phyloP scores from a whole-genome alignment of 1,140 invertebrate species.

The Adelges cooleyi region DNA sequence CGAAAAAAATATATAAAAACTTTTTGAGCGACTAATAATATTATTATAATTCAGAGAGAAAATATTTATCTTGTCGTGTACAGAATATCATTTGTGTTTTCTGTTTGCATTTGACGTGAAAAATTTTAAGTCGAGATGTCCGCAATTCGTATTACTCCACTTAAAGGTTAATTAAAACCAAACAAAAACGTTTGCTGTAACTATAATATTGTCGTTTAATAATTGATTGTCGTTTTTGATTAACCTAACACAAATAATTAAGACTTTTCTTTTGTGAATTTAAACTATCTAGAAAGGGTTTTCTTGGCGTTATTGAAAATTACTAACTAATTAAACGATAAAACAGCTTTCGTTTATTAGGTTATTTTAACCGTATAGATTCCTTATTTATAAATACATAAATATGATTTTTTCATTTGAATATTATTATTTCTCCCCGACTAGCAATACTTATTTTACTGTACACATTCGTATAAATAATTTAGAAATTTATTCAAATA shows the following conservation, averaged over 20 bases:
- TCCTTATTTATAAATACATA: no score
- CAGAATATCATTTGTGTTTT: no score
- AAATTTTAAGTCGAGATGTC: not conserved
- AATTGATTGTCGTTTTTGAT: not conserved
- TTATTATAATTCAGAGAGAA: not conserved
- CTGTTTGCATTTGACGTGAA: no score
- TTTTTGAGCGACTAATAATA: not conserved
- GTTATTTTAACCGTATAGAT: no score
- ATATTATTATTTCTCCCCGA: no score
- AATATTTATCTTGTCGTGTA: not conserved
- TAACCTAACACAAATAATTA: not conserved
- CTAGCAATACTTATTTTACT: no score
- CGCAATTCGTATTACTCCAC: not conserved
- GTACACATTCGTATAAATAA: no score
- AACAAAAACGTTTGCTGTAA: slow-evolving; percentile 2
- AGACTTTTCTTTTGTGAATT: not conserved
- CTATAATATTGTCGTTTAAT: not conserved
- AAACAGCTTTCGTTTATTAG: not conserved
- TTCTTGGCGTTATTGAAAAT: no score
- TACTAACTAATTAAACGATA: not conserved
- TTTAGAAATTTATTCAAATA: no score
- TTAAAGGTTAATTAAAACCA: not conserved
- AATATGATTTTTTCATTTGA: no score
- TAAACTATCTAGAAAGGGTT: not conserved
- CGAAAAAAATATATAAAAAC: not conserved